Evolutionary conservation across 2,113 vertebrate species (phyloP).

Genomic region (Phocoena sinus): DNA sequence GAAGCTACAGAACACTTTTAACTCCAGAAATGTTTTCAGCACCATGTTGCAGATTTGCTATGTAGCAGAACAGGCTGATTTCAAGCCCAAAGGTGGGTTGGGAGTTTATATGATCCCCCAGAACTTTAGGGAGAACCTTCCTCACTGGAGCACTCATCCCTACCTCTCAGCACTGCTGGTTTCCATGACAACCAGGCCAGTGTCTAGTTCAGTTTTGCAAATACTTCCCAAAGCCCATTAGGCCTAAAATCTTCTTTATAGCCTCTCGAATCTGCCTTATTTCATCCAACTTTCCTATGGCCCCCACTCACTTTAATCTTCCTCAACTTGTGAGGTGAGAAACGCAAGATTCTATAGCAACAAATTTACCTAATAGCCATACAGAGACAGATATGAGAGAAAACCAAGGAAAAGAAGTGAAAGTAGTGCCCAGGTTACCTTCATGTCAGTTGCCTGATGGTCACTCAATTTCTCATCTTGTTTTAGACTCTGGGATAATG

Average conservation of each 20-base stretch:
- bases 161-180: constrained; percentile 37
- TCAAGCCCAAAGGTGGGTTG: constrained; percentile 19
- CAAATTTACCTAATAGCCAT: background rate
- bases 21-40: constrained; percentile 24
- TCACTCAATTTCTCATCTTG: background rate
- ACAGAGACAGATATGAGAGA: background rate
- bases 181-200: constrained; percentile 67
- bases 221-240: constrained; percentile 62
- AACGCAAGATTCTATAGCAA: background rate
- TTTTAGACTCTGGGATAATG: background rate
- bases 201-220: constrained; percentile 62
- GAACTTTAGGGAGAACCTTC: constrained; percentile 59
- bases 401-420: background rate
- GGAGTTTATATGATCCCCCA: constrained; percentile 31
- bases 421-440: background rate
- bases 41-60: background rate
- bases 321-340: background rate
- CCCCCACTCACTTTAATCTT: constrained; percentile 44
- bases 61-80: constrained; percentile 14
- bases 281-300: background rate
- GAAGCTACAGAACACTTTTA: constrained; percentile 43
- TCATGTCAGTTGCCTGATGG: background rate
- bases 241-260: constrained; percentile 60
- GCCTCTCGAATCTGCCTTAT: constrained; percentile 30
- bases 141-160: constrained; percentile 1